Base-by-base conservation (phyloP, 2,888 invertebrate genomes). In the Ormyrus rosae region DNA sequence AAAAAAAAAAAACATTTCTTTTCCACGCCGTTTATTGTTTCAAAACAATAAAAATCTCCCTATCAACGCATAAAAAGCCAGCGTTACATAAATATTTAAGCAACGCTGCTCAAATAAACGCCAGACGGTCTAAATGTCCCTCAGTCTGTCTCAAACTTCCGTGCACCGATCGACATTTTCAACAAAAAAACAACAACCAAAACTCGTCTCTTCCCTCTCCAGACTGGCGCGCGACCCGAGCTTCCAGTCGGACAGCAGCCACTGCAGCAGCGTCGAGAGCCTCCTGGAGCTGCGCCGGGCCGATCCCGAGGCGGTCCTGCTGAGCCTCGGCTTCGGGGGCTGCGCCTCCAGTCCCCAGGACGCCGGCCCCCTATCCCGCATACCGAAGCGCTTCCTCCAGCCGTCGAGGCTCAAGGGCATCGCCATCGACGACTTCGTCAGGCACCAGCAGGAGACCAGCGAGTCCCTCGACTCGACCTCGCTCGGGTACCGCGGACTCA, bases 271-370 rank as follows among this genome's bases (percentile, higher is more conserved):
- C 86, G 95, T 97, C 55, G 95, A 97, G 88, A 96, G 96, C 89
- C 93, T 97, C 70, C 91, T 98, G 85, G 96, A 97, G 85, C 93
- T 96, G 19, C 93, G 98, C 58, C 95, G 94, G 87, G 96, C 96
- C 45, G 97, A 98, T 91, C 97, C 98, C 0, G 97, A 98, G 89
- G 96, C 96, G 75, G 95, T 98, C 76, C 92, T 98, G 50, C 91
- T 96, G 71, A 96, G 95, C 83, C 92, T 96, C 75, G 96, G 96
- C 10, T 96, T 96, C 90, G 96, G 96, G 0, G 96, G 95, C 8
- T 84, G 87, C 65, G 92, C 94, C 78, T 93, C 93, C 84, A 93
- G 94, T 81, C 93, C 94, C 72, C 94, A 94, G 86, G 93, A 94
- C 4, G 87, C 82, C 72, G 89, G 90, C 46, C 86, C 89, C 84